phyloP scores from a whole-genome alignment of 1,140 invertebrate genomes.

The Hycleus cichorii region DNA sequence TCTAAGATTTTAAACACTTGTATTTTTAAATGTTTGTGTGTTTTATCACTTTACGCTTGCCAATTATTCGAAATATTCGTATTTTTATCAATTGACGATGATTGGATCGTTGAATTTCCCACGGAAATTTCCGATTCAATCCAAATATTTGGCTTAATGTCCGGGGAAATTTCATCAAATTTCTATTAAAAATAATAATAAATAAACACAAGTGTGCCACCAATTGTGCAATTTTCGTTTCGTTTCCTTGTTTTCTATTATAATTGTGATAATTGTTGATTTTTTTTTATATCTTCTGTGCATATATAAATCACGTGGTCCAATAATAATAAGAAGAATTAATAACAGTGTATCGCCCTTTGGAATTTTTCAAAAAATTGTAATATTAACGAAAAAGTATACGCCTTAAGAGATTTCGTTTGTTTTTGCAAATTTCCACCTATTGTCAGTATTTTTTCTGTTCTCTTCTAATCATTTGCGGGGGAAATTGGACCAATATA shows the following conservation, averaged over 20 bases:
- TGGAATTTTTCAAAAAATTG: background rate
- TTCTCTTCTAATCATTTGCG: too few species aligned
- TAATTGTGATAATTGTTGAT: constrained; percentile 4
- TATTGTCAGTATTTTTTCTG: too few species aligned
- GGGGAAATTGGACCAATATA: too few species aligned
- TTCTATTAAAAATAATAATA: background rate
- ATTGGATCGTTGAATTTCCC: too few species aligned
- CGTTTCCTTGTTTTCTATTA: background rate
- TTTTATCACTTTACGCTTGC: constrained; percentile 37
- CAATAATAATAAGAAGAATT: background rate
- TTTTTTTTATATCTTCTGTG: background rate
- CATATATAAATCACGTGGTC: background rate
- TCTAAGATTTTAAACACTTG: constrained; percentile 35
- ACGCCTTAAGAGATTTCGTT: background rate
- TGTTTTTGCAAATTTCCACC: too few species aligned
- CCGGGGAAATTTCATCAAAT: background rate
- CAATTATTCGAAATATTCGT: background rate
- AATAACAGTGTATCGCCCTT: background rate
- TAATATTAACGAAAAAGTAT: background rate
- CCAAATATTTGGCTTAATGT: background rate
- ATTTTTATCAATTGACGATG: background rate
- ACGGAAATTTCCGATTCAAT: background rate
- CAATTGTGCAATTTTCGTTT: constrained; percentile 8
- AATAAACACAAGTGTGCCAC: constrained; percentile 4
- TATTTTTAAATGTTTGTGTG: constrained; percentile 42